Base-by-base conservation (phyloP, 2,113 vertebrate species). In the Microtus montanus region DNA sequence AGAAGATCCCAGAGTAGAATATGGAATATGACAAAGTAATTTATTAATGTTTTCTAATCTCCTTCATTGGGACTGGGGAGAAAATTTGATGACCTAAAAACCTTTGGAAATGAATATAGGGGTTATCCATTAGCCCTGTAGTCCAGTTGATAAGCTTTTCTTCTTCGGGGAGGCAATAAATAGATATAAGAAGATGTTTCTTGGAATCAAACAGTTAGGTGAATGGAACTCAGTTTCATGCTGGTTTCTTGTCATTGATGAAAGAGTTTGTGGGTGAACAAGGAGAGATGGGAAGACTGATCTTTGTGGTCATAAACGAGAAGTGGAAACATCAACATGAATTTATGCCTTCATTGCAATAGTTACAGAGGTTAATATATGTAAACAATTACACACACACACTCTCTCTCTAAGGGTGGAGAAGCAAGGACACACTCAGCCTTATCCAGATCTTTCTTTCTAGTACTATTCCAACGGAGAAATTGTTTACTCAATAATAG, bases 381-480 rank as follows among this genome's bases (percentile, higher is more conserved):
- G n/a, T 2, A 77, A 49, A 63, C 61, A 78, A 63, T 58, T 66
- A 68, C 68, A 38, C 71, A 26, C 71, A 26, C 24, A 28, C 44
- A 73, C 4, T 13, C 28, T 52, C 26, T 78, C 66, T 38, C 7
- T 85, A 89, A 85, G 47, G 49, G 33, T 63, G 47, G 58, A 71
- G 71, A 86, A 73, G 52, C 28, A 91, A 74, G 63, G 38, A 70
- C 11, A 85, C 28, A 73, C 19, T 2, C 24, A 12, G 38, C 5
- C 74, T 54, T 44, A 44, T 7, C 3, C 14, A 63, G 35, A 49
- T 64, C 58, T 71, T 75, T 82, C 28, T 94, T 94, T 90, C 73
- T 86, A 88, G 73, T 41, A 24, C 79, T 82, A 49, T 83, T 89
- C 26, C n/a, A 85, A 30, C 88, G 66, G 89, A 94, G 49, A 80